A percentile compares a stretch with the other conserved stretches of the same genome.
These are phyloP conservation scores for Talpa occidentalis DNA, from an alignment of 2,113 vertebrate genomes.

Conservation along the genomic window DNA sequence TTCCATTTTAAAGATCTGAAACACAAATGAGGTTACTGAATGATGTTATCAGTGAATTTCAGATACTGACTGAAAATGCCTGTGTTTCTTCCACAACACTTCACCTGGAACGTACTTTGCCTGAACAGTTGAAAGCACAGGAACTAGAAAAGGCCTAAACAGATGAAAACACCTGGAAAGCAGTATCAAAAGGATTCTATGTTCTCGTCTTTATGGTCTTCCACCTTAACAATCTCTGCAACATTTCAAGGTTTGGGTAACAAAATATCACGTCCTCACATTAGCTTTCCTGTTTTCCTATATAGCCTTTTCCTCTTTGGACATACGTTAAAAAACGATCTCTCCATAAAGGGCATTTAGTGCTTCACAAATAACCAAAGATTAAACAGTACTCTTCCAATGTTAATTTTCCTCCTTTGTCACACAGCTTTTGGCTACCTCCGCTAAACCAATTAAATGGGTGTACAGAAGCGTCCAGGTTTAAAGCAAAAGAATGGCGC, in stretches of 20 bases:
- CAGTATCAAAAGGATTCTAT: not conserved
- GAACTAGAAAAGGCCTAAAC: not conserved
- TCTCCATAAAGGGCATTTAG: not conserved
- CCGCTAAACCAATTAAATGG: not conserved
- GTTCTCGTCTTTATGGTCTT: not conserved
- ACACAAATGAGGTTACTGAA: slow-evolving; percentile 14
- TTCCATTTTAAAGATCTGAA: not conserved
- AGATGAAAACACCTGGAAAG: not conserved
- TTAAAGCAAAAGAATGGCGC: not conserved
- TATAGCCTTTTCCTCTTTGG: not conserved
- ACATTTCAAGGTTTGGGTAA: not conserved
- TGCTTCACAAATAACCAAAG: not conserved
- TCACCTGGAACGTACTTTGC: not conserved
- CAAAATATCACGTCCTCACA: not conserved
- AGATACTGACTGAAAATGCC: not conserved
- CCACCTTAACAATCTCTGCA: not conserved
- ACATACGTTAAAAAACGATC: not conserved
- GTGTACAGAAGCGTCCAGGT: not conserved
- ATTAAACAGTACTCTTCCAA: not conserved
- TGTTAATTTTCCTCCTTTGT: not conserved
- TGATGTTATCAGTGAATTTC: not conserved
- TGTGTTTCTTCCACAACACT: not conserved
- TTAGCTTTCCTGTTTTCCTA: not conserved
- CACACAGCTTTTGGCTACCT: not conserved
- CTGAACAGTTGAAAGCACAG: slow-evolving; percentile 22